Evolutionary conservation across 2,888 invertebrate genomes (phyloP).

Genomic region (Parasteatoda lunata): DNA sequence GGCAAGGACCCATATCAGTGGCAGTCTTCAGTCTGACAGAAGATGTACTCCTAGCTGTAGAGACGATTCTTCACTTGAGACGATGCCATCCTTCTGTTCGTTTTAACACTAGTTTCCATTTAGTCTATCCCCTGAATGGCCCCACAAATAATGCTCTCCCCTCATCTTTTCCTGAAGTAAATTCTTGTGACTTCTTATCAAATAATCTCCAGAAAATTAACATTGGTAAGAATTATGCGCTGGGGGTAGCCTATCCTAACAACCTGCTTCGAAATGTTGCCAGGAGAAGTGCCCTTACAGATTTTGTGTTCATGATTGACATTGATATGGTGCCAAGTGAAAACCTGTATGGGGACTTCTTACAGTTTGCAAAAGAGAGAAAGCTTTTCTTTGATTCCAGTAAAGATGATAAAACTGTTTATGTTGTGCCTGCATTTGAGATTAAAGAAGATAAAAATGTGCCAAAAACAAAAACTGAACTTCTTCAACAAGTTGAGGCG

Average conservation of each 20-base stretch:
- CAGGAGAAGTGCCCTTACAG: conserved; percentile 75
- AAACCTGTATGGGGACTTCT: conserved; percentile 74
- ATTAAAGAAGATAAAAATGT: conserved; percentile 72
- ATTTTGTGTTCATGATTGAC: conserved; percentile 77
- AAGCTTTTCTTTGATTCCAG: conserved; percentile 72
- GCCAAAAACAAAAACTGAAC: conserved; percentile 75
- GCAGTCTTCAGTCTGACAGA: conserved; percentile 76
- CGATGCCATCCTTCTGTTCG: conserved; percentile 74
- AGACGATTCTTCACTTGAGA: conserved; percentile 75
- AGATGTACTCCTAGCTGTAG: conserved; percentile 74
- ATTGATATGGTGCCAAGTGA: conserved; percentile 77
- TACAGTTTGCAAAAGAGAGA: conserved; percentile 73
- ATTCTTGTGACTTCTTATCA: conserved; percentile 56
- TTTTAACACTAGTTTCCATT: conserved; percentile 76
- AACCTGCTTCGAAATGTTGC: conserved; percentile 78
- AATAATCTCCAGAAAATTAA: conserved; percentile 53
- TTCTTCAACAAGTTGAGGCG: conserved; percentile 74
- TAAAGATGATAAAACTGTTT: conserved; percentile 75
- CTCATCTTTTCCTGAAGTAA: conserved; percentile 51
- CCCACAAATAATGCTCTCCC: conserved; percentile 65
- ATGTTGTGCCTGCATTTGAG: conserved; percentile 78
- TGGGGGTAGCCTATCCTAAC: conserved; percentile 76
- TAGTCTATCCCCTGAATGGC: conserved; percentile 75
- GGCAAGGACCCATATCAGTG: conserved; percentile 77
- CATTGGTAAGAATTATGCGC: conserved; percentile 73